These are phyloP conservation scores for Scyliorhinus canicula DNA, from an alignment of 2,797 vertebrate species.

Conservation along the genomic window DNA sequence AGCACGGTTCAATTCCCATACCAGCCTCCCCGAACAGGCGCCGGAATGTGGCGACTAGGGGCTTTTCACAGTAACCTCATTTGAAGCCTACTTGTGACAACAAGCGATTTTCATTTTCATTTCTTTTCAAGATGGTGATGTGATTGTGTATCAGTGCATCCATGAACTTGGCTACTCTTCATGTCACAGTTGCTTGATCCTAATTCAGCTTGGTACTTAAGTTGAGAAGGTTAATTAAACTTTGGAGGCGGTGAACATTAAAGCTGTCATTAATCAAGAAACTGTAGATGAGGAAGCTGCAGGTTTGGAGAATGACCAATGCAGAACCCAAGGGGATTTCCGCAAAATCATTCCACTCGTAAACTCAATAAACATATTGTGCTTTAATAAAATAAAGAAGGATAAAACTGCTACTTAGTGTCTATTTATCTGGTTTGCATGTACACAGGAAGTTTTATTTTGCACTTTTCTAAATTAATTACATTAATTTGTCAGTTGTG, in stretches of 20 bases:
- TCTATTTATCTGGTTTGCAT: neutral
- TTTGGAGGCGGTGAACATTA: neutral
- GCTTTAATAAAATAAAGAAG: neutral
- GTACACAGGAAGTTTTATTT: neutral
- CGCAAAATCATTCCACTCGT: neutral
- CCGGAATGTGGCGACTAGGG: too few species aligned
- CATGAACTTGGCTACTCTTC: neutral
- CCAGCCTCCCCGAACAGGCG: too few species aligned
- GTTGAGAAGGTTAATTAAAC: neutral
- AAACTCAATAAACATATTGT: neutral
- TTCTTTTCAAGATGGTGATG: neutral
- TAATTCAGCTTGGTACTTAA: neutral
- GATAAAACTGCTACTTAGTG: neutral
- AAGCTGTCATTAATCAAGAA: neutral
- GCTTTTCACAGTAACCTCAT: too few species aligned
- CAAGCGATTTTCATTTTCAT: too few species aligned
- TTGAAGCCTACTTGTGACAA: too few species aligned
- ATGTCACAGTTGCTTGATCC: neutral
- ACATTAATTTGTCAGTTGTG: neutral
- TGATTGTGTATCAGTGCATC: neutral
- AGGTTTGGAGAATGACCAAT: neutral
- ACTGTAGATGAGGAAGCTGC: neutral
- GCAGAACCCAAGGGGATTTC: neutral
- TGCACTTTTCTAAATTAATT: neutral
- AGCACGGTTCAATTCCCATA: too few species aligned